phyloP scores from a whole-genome alignment of 2,888 invertebrate species.

The Magallana nippona region DNA sequence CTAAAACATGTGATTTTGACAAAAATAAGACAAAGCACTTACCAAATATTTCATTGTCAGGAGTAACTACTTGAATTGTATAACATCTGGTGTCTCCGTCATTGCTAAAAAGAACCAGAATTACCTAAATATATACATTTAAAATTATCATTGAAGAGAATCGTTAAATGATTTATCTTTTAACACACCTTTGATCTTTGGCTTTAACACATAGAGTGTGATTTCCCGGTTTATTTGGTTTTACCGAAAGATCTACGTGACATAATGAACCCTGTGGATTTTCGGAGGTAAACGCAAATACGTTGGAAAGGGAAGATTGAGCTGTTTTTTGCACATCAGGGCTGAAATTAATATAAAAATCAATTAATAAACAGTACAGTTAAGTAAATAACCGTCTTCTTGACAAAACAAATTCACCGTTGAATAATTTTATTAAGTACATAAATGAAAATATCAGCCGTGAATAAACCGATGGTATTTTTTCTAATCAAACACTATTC shows the following conservation, averaged over 20 bases:
- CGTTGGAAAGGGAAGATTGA: neutral
- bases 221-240: slow-evolving; percentile 6
- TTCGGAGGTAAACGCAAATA: neutral
- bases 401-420: too few relatives aligned
- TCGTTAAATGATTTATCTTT: neutral
- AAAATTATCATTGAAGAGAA: neutral
- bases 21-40: too few relatives aligned
- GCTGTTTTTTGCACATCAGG: neutral
- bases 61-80: too few relatives aligned
- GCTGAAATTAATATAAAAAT: neutral
- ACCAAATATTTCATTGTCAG: too few relatives aligned
- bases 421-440: too few relatives aligned
- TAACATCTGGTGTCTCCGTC: slow-evolving; percentile 2
- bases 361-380: too few relatives aligned
- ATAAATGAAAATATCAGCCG: too few relatives aligned
- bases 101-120: neutral
- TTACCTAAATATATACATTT: too few relatives aligned
- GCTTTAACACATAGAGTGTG: slow-evolving; percentile 13
- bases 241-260: neutral
- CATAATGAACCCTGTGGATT: neutral
- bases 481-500: too few relatives aligned
- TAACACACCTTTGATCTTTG: neutral
- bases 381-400: too few relatives aligned
- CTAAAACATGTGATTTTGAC: too few relatives aligned
- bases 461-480: too few relatives aligned